These are phyloP conservation scores for Albula glossodonta DNA, from an alignment of 2,113 vertebrate genomes.

Conservation along the genomic window DNA sequence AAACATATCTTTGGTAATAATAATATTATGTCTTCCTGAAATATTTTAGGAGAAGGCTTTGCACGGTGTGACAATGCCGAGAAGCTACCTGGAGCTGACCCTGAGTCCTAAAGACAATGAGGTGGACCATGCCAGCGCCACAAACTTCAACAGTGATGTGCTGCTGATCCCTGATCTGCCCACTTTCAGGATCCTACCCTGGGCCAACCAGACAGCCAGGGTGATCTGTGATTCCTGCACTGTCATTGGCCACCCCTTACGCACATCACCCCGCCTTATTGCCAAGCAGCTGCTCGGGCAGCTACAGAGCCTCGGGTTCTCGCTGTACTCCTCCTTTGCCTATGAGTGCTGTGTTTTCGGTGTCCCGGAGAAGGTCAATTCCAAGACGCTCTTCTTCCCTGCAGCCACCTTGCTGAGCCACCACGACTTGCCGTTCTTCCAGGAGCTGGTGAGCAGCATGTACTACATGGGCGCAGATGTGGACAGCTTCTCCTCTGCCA, in stretches of 20 bases:
- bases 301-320: conserved; percentile 81
- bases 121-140: conserved; percentile 76
- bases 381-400: conserved; percentile 85
- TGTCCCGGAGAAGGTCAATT: conserved; percentile 78
- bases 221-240: conserved; percentile 92
- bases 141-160: conserved; percentile 85
- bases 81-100: conserved; percentile 87
- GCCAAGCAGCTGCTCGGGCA: conserved; percentile 82
- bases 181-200: conserved; percentile 83
- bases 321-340: conserved; percentile 81
- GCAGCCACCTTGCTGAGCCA: conserved; percentile 82
- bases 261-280: conserved; percentile 84
- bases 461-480: conserved; percentile 86
- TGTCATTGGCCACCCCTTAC: conserved; percentile 73
- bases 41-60: conserved; percentile 81
- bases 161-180: conserved; percentile 86
- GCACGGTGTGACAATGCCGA: conserved; percentile 84
- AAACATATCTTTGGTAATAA: not conserved
- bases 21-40: not conserved
- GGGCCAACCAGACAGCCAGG: conserved; percentile 84
- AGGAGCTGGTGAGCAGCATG: conserved; percentile 88
- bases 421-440: conserved; percentile 86
- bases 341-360: conserved; percentile 90
- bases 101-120: conserved; percentile 81
- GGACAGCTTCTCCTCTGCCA: conserved; percentile 87